A percentile compares a stretch with the other conserved stretches of the same genome.
Conservation (phyloP, 64 coral and sea anemone species). For the Acropora tenuis region DNA sequence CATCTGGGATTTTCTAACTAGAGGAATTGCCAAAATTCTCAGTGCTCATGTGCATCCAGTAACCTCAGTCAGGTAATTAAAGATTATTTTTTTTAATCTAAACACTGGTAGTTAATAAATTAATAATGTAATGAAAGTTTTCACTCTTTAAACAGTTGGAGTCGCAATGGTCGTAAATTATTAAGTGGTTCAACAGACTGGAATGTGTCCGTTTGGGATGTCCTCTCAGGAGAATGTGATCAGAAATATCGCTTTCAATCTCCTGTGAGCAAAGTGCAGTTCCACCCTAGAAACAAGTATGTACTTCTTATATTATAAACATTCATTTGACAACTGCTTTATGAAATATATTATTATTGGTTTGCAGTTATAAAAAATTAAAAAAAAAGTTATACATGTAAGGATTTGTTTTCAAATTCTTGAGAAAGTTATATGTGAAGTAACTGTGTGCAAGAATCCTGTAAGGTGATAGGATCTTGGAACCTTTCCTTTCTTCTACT, state of each 20-base stretch:
- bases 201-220: slow-evolving; percentile 98
- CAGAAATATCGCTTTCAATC: slow-evolving; percentile 99
- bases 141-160: slow-evolving; percentile 64
- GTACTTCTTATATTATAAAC: neutral
- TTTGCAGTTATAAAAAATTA: too few relatives aligned
- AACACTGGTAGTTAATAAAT: too few relatives aligned
- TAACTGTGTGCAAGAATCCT: too few relatives aligned
- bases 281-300: slow-evolving; percentile 99
- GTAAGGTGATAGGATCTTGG: too few relatives aligned
- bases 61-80: slow-evolving; percentile 80
- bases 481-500: too few relatives aligned
- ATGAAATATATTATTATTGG: neutral
- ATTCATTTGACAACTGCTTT: neutral
- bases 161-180: slow-evolving; percentile 97
- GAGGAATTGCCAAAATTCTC: slow-evolving; percentile 98
- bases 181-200: slow-evolving; percentile 97
- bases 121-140: neutral
- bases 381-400: too few relatives aligned
- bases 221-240: slow-evolving; percentile 90
- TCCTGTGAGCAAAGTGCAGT: slow-evolving; percentile 95
- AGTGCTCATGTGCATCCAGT: slow-evolving; percentile 99
- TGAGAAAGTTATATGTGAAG: too few relatives aligned
- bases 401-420: too few relatives aligned
- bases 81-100: neutral
- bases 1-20: slow-evolving; percentile 97